Evolutionary conservation across 2,797 vertebrate genomes (phyloP), one percentile per base, ranked within the genome.

Genomic region (Catamblyrhynchus diadema): DNA sequence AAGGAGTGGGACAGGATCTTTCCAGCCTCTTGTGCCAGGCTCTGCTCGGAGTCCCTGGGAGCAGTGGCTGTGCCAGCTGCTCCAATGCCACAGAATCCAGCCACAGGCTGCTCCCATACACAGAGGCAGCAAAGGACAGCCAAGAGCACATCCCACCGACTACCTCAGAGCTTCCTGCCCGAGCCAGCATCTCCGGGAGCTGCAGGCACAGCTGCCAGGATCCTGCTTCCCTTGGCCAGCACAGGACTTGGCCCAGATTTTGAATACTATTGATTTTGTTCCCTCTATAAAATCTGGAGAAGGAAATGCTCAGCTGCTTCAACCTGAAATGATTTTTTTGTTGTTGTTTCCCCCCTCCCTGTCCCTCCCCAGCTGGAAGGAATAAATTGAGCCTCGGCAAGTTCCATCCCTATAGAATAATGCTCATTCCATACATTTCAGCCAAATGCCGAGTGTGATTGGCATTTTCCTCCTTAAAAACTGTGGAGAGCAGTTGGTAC

Each of bases 141-240:
- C 96, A 96, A 92, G 30, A 67, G 45, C 32, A 93, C 92, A 82
- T 94, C 96, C 95, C 93, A 87, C 87, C 1, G 23, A 89, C 90
- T 17, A 80, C 87, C 93, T 82, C 50, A 3, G 12, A 50, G 78
- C 85, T 70, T 81, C 92, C 60, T 60, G 20, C 73, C 86, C 44
- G 8, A 90, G 92, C 95, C 94, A 94, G 86, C 88, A 82, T 53
- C 93, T 93, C 95, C 3, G 6, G 93, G 88, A 95, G 86, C 69
- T 61, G 92, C 11, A 62, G 93, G 64, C 78, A 77, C 95, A 97
- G 94, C 95, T 96, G 93, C 95, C 93, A 95, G 88, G 54, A 82
- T 45, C 67, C 88, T 9, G 2, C 82, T 94, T 81, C 87, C 74
- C 80, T 93, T 95, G 93, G 92, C 95, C 93, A 23, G 59, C 37